Conservation (phyloP, 2,797 vertebrate species). For the Enteromius mattozi region DNA sequence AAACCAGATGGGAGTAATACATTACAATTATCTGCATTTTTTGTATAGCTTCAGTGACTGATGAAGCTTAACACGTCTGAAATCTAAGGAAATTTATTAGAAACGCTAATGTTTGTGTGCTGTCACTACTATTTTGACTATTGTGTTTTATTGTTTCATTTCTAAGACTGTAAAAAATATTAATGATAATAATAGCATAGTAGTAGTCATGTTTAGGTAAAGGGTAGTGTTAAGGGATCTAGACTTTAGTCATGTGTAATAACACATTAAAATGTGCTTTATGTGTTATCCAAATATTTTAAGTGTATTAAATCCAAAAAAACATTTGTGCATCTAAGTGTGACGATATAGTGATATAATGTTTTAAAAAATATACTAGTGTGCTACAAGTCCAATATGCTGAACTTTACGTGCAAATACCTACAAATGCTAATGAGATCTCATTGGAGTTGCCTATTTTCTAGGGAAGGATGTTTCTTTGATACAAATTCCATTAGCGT, state of each 20-base stretch:
- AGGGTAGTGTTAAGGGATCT: not conserved
- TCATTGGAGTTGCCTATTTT: not conserved
- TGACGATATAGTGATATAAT: not conserved
- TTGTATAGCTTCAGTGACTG: not conserved
- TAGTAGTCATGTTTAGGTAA: not conserved
- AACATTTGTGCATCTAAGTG: not conserved
- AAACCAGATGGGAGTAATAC: not conserved
- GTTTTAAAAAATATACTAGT: not conserved
- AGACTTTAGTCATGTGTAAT: not conserved
- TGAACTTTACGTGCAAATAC: not conserved
- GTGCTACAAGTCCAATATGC: not conserved
- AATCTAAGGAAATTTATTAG: not conserved
- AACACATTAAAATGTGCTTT: not conserved
- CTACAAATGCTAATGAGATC: not conserved
- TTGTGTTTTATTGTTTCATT: not conserved
- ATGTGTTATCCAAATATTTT: not conserved
- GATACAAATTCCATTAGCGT: constrained; percentile 42
- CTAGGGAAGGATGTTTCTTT: constrained; percentile 23
- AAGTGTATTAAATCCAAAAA: not conserved
- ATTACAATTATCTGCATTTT: not conserved
- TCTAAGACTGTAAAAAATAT: not conserved
- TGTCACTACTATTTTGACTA: not conserved
- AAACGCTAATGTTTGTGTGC: not conserved
- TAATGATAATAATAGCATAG: not conserved
- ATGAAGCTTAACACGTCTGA: not conserved